Conservation (phyloP, 2,113 vertebrate species). For the Cervus canadensis region DNA sequence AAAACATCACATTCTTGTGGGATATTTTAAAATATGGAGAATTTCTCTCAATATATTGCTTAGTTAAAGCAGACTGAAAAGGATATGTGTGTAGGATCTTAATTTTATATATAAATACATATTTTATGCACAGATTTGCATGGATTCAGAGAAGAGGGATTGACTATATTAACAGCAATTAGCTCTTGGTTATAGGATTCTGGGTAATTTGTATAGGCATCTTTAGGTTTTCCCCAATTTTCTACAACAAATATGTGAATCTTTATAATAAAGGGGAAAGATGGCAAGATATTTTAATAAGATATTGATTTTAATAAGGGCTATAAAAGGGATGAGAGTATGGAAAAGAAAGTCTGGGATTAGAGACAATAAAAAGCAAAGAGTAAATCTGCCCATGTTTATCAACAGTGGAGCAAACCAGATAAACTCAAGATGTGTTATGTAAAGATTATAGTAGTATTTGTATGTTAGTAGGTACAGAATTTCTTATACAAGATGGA, state of each 20-base stretch:
- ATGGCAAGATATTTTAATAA: not conserved
- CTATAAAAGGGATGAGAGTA: not conserved
- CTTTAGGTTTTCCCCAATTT: constrained; percentile 9
- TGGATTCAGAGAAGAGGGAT: not conserved
- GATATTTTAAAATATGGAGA: not conserved
- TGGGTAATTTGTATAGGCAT: not conserved
- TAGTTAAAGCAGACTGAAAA: not conserved
- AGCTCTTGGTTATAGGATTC: not conserved
- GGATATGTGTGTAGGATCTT: not conserved
- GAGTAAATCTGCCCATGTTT: not conserved
- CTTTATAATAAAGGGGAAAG: not conserved
- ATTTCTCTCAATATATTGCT: not conserved
- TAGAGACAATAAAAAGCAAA: constrained; percentile 24
- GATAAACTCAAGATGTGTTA: not conserved
- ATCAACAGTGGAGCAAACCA: not conserved
- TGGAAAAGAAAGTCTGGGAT: constrained; percentile 22
- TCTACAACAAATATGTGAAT: not conserved
- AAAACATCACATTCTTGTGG: not conserved
- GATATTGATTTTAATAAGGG: not conserved
- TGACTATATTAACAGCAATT: not conserved
- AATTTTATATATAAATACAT: not conserved
- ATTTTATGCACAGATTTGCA: not conserved
- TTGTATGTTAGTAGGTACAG: constrained; percentile 18
- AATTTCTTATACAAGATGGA: constrained; percentile 70
- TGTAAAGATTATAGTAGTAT: not conserved